These are phyloP conservation scores for Planiliza haematocheilus DNA, from an alignment of 2,113 vertebrate genomes.

Conservation along the genomic window DNA sequence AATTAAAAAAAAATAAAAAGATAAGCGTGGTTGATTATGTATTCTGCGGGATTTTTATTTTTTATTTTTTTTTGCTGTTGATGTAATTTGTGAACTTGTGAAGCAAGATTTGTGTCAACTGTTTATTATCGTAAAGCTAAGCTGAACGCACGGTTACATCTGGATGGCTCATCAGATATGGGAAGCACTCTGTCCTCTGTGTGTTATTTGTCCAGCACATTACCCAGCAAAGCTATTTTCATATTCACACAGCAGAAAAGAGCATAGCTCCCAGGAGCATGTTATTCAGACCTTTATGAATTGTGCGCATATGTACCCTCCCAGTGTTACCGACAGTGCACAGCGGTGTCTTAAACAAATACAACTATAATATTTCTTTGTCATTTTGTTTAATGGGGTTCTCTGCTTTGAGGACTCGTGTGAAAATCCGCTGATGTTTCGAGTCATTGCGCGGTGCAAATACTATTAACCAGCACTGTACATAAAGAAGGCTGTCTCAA, in stretches of 20 bases:
- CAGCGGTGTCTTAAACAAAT: too few relatives aligned
- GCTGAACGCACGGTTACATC: not conserved
- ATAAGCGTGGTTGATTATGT: not conserved
- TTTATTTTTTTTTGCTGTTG: too few relatives aligned
- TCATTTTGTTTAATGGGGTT: too few relatives aligned
- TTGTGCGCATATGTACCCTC: not conserved
- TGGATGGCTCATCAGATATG: not conserved
- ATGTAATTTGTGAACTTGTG: not conserved
- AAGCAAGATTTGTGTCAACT: not conserved
- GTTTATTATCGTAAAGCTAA: not conserved
- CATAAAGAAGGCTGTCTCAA: too few relatives aligned
- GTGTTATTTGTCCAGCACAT: not conserved
- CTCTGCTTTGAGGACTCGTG: too few relatives aligned
- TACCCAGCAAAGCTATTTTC: not conserved
- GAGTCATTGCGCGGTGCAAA: too few relatives aligned
- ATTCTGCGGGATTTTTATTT: not conserved
- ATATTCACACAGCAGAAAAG: not conserved
- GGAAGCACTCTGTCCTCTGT: not conserved
- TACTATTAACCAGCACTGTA: too few relatives aligned
- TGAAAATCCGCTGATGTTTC: too few relatives aligned
- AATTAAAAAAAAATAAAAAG: too few relatives aligned
- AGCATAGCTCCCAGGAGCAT: not conserved
- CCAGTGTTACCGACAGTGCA: constrained; percentile 1
- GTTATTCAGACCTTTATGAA: not conserved
- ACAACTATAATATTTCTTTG: too few relatives aligned